These are phyloP conservation scores for Bubalus kerabau DNA, from an alignment of 2,113 vertebrate species.

Conservation along the genomic window DNA sequence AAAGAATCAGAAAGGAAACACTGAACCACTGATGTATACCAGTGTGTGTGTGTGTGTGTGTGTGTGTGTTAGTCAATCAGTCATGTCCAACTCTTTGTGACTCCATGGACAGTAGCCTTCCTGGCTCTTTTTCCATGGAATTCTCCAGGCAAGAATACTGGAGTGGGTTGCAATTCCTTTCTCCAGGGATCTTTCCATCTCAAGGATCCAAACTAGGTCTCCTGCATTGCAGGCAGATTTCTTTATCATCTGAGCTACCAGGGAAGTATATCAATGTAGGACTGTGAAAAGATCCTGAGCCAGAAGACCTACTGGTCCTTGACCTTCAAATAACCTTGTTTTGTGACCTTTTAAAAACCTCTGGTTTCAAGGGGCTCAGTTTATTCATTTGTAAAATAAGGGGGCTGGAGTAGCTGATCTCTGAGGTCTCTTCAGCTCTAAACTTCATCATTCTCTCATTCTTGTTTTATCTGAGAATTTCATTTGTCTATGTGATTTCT, in stretches of 20 bases:
- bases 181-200: not conserved
- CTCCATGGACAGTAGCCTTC: not conserved
- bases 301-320: not conserved
- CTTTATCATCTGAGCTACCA: not conserved
- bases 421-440: conserved; percentile 4
- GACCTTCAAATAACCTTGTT: not conserved
- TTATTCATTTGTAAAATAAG: conserved; percentile 23
- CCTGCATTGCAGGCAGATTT: not conserved
- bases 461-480: conserved; percentile 28
- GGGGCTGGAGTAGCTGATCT: not conserved
- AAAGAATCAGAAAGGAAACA: not conserved
- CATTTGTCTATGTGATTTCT: conserved; percentile 40
- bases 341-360: not conserved
- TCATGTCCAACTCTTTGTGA: not conserved
- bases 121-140: not conserved
- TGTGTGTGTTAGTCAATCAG: not conserved
- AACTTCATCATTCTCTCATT: conserved; percentile 3
- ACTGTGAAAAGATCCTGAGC: not conserved
- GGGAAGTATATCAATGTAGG: not conserved
- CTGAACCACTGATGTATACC: not conserved
- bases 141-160: not conserved
- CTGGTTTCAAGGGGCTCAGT: not conserved
- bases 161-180: not conserved
- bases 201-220: not conserved
- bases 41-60: not conserved